These are phyloP conservation scores for Ferrisia virgata DNA, from an alignment of 2,888 invertebrate genomes.

Conservation along the genomic window DNA sequence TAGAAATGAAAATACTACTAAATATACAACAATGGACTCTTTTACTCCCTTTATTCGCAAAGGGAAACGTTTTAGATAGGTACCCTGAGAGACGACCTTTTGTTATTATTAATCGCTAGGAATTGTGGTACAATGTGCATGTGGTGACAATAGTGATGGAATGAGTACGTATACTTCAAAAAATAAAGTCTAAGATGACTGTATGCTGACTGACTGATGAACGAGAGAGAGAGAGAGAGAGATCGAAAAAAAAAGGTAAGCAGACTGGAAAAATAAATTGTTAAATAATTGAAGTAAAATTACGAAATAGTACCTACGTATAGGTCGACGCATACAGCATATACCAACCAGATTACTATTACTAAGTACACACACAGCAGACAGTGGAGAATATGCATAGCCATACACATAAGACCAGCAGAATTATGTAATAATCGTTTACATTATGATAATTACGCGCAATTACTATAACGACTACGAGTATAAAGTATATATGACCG, in stretches of 20 bases:
- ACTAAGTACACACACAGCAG: not conserved
- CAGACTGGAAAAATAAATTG: not conserved
- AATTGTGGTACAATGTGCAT: too few species aligned
- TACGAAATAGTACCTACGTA: not conserved
- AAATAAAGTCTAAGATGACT: not conserved
- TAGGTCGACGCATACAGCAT: not conserved
- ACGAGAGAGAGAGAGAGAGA: not conserved
- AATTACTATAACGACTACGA: conserved; percentile 30
- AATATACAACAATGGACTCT: not conserved
- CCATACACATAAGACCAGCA: not conserved
- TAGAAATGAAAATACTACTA: not conserved
- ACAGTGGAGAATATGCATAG: not conserved
- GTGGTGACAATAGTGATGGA: not conserved
- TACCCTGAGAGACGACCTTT: not conserved
- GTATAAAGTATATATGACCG: not conserved
- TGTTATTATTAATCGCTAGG: not conserved
- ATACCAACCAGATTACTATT: not conserved
- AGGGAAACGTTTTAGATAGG: not conserved
- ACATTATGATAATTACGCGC: conserved; percentile 42
- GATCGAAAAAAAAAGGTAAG: not conserved
- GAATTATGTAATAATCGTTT: conserved; percentile 39
- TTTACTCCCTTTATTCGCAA: not conserved
- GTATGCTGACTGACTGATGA: too few species aligned
- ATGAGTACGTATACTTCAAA: not conserved
- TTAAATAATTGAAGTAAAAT: not conserved